Evolutionary conservation across 92 coral and sea anemone genomes (phyloP), one percentile per base, ranked within the genome.

Genomic region (Phenganax subtilis): DNA sequence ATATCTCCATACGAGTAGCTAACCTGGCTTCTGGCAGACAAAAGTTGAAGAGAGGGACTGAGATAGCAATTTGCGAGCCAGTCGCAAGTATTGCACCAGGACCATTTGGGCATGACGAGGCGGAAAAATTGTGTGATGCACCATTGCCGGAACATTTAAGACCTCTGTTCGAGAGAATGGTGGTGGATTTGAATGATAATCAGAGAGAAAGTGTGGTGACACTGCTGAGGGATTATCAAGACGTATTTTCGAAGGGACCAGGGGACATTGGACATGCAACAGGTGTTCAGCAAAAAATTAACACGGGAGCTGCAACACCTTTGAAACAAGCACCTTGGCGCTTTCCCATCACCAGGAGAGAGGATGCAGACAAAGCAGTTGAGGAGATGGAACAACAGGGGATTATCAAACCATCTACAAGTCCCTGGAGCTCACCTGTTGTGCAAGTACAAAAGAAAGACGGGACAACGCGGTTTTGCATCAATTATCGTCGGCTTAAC

Each of bases 1-100:
- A 64, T 54, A 75, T 85, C 12, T 71, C 86, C 7, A 81, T 88
- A 55, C 71, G 88, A 60, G 30, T 88, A 56, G 88, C 47, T n/a
- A 88, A 88, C 75, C 79, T 85, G n/a, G 17, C 12, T 2, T 20
- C 25, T 2, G 57, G 57, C 6, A 28, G 57, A 4, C 17, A 71
- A 25, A 71, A 71, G n/a, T 44, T 71, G 29, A 71, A 15, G 57
- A 71, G 30, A 14, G 76, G 57, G n/a, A 53, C 76, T 14, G 76
- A 71, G 56, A 8, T 71, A 3, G 76, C 76, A 8, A 15, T 71
- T 20, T 71, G 76, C 30, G 76, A 71, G 47, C 54, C 76, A 14
- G 76, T 14, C 10, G 57, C 27, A 51, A 71, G 76, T 71, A 6
- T 71, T 3, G 30, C 76, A 15, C 55, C 76, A 9, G 56, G 16